Evolutionary conservation across 2,888 invertebrate genomes (phyloP).

Genomic region (Linhomoeus sp.): DNA sequence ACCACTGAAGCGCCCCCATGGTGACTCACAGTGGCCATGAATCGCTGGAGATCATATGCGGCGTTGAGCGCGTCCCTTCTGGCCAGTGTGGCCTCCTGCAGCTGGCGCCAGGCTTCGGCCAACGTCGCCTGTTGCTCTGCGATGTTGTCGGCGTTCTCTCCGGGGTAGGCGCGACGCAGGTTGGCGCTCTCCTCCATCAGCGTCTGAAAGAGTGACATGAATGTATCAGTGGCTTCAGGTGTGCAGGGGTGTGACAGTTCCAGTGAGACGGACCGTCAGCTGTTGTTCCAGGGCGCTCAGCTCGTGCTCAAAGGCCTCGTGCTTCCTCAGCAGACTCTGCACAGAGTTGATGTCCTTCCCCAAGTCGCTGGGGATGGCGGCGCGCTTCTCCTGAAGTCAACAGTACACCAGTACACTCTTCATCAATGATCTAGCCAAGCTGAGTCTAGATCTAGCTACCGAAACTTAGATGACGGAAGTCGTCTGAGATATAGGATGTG

Average conservation of each 20-base stretch:
- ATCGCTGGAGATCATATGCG: slow-evolving; percentile 68
- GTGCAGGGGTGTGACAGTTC: too few species aligned
- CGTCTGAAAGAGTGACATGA: too few species aligned
- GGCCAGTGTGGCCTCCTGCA: slow-evolving; percentile 60
- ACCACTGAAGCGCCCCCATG: too few species aligned
- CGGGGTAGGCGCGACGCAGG: slow-evolving; percentile 57
- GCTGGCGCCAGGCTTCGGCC: slow-evolving; percentile 58
- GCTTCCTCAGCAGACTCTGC: slow-evolving; percentile 55
- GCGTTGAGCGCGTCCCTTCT: slow-evolving; percentile 60
- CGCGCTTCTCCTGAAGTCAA: slow-evolving; percentile 58
- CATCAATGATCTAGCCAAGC: too few species aligned
- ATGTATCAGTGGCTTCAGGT: too few species aligned
- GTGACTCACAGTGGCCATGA: slow-evolving; percentile 49
- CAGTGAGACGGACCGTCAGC: too few species aligned
- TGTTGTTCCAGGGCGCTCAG: slow-evolving; percentile 75
- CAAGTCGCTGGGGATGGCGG: slow-evolving; percentile 54
- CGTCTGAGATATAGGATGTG: too few species aligned
- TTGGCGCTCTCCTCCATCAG: slow-evolving; percentile 77
- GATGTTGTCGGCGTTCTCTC: slow-evolving; percentile 60
- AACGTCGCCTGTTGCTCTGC: slow-evolving; percentile 65
- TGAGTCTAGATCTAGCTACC: too few species aligned
- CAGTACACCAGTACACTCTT: too few species aligned
- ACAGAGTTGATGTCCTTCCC: slow-evolving; percentile 68
- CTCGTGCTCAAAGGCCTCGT: slow-evolving; percentile 82
- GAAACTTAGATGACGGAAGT: too few species aligned